A percentile compares a stretch with the other conserved stretches of the same genome.
Conservation (phyloP, 2,797 vertebrate species). For the Martes flavigula region DNA sequence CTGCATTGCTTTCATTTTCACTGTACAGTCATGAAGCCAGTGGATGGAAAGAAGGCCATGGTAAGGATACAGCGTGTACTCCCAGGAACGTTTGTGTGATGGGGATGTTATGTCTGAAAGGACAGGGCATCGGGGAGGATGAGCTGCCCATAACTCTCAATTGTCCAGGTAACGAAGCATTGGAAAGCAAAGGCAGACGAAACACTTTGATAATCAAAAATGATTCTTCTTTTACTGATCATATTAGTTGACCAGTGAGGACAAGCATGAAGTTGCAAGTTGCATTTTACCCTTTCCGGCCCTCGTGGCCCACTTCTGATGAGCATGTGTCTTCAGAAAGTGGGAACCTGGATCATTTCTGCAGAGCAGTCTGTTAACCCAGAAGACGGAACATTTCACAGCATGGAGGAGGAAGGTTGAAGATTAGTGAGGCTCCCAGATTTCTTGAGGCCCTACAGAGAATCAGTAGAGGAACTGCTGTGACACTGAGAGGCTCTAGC, state of each 20-base stretch:
- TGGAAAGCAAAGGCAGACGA: slow-evolving; percentile 34
- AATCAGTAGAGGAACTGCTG: not conserved
- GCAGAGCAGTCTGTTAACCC: not conserved
- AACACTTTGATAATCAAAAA: slow-evolving; percentile 26
- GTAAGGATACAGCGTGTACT: not conserved
- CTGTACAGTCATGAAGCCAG: slow-evolving; percentile 20
- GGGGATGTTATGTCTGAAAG: not conserved
- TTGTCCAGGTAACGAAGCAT: slow-evolving; percentile 47
- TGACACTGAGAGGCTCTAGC: not conserved
- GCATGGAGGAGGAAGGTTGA: not conserved
- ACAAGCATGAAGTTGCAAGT: not conserved
- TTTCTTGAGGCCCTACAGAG: not conserved
- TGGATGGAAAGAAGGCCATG: slow-evolving; percentile 35
- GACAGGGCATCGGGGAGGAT: not conserved
- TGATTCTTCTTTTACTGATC: not conserved
- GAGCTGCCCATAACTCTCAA: not conserved
- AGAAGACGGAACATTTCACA: not conserved
- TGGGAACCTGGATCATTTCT: not conserved
- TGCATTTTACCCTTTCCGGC: not conserved
- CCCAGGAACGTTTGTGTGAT: not conserved
- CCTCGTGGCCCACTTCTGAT: too few species aligned
- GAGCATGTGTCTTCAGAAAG: not conserved
- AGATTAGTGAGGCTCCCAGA: not conserved
- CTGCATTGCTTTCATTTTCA: slow-evolving; percentile 50
- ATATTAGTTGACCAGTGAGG: not conserved